Evolutionary conservation across 2,888 invertebrate species (phyloP), one percentile per base, ranked within the genome.

Genomic region (Hydropsyche betteni): DNA sequence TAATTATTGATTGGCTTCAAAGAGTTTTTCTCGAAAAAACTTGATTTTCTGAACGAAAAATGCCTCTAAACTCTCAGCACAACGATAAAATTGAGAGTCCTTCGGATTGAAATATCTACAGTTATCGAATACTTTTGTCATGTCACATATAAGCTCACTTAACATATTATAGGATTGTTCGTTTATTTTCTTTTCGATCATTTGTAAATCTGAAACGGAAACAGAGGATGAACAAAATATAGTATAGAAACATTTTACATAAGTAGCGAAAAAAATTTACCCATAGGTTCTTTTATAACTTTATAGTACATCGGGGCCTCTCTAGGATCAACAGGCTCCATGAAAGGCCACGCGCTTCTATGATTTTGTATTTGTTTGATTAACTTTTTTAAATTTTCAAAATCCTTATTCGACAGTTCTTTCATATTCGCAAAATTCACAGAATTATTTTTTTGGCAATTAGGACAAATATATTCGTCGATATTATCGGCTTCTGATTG

Each of bases 71-170:
- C 94, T 93, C 84, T 98, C 97, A 33, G 98, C 98, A 87, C 97
- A 97, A 83, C 97, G 94, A 87, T 95, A 98, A 87, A 98, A 97
- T 78, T 96, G 94, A 16, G 98, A 96, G 84, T 97, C 97, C 83
- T 94, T 94, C 77, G 97, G 95, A 87, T 98, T 98, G 87, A 97
- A 98, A 84, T 96, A 96, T 80, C 98, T 93, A 89, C 99, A 99
- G 87, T 99, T 99, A 87, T 99, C 98, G 86, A 99, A 98, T 83
- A 99, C 97, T 87, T 97, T 96, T 79, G 96, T 97, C 92, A 98
- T 96, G 85, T 99, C 99, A 84, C 96, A 96, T 83, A 98, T 95
- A 85, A 98, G 98, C 84, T 99, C 97, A 84, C 95, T 94, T 81
- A 98, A 88, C 83, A 93, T 94, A 83, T 91, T 92, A 85, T 98